phyloP scores from a whole-genome alignment of 2,888 invertebrate species.

The Meloe dianella region DNA sequence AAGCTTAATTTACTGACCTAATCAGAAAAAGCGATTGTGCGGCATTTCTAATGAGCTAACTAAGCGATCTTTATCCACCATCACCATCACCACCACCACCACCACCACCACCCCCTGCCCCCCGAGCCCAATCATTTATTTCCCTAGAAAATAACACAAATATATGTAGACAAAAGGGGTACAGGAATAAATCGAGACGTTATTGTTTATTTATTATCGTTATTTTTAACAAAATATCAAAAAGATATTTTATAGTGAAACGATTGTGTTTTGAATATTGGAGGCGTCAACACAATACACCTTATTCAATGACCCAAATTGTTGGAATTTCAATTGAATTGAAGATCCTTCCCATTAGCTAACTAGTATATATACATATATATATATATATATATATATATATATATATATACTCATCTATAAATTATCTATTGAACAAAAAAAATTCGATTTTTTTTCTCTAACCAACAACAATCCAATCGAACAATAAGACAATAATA shows the following conservation, averaged over 20 bases:
- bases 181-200: not conserved
- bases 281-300: constrained; percentile 15
- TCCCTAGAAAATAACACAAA: constrained; percentile 3
- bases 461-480: not conserved
- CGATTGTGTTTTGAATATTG: constrained; percentile 2
- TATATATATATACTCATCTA: not conserved
- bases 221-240: not conserved
- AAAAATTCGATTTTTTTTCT: not conserved
- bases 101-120: constrained; percentile 26
- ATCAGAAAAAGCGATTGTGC: constrained; percentile 38
- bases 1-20: constrained; percentile 44
- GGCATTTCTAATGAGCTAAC: constrained; percentile 38
- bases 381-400: too few species aligned
- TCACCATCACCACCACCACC: not conserved
- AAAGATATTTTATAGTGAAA: not conserved
- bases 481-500: constrained; percentile 31
- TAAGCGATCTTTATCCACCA: constrained; percentile 35
- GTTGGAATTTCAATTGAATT: constrained; percentile 31
- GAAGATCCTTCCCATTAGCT: constrained; percentile 38
- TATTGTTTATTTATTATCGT: not conserved
- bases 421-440: constrained; percentile 1
- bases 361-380: constrained; percentile 20
- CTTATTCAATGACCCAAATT: constrained; percentile 40
- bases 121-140: not conserved
- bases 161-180: not conserved